phyloP scores from a whole-genome alignment of 2,797 vertebrate species.

The Macroramphosus scolopax region DNA sequence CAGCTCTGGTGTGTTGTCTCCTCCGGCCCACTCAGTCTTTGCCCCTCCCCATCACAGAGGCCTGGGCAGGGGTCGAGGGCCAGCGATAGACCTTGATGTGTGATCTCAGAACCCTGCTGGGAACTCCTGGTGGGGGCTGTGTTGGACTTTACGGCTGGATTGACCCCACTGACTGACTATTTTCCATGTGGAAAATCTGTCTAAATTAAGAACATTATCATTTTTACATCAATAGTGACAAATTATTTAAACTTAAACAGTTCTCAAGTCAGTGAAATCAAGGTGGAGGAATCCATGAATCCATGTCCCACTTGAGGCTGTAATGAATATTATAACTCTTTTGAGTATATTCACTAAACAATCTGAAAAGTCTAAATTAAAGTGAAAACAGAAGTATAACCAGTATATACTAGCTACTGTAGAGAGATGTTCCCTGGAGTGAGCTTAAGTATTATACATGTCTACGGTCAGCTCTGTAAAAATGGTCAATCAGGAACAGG shows the following conservation, averaged over 20 bases:
- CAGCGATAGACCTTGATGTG: conserved; percentile 74
- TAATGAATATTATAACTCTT: background rate
- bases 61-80: conserved; percentile 68
- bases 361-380: background rate
- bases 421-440: background rate
- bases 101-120: conserved; percentile 69
- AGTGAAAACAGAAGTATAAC: background rate
- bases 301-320: background rate
- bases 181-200: conserved; percentile 43
- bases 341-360: conserved; percentile 5
- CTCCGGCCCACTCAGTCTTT: conserved; percentile 58
- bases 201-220: conserved; percentile 50
- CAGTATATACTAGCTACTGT: background rate
- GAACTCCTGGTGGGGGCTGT: conserved; percentile 66
- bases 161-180: conserved; percentile 32
- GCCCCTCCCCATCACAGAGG: conserved; percentile 67
- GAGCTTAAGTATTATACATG: background rate
- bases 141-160: conserved; percentile 54
- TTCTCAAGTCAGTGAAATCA: conserved; percentile 7
- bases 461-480: background rate
- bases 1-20: conserved; percentile 80
- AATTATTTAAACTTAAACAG: conserved; percentile 15
- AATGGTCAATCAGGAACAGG: conserved; percentile 16
- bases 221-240: conserved; percentile 30
- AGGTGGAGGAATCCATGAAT: background rate